phyloP scores from a whole-genome alignment of 2,888 invertebrate species.

The Torymus texanus region DNA sequence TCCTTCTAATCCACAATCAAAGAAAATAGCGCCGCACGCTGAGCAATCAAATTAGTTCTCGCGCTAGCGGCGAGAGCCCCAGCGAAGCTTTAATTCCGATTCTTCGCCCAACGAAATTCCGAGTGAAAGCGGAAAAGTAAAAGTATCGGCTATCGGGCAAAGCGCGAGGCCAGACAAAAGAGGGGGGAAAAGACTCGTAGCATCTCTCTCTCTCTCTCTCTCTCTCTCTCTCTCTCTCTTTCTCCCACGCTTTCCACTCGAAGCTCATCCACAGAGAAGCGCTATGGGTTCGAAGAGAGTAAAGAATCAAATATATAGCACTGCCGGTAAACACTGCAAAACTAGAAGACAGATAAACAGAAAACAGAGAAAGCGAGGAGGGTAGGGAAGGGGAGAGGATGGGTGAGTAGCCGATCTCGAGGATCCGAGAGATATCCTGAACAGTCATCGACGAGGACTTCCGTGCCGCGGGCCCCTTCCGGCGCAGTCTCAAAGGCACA shows the following conservation, averaged over 20 bases:
- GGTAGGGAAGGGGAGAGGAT: neutral
- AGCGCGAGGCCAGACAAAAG: neutral
- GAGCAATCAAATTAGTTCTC: constrained; percentile 37
- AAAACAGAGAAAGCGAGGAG: neutral
- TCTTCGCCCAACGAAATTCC: constrained; percentile 38
- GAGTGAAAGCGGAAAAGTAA: constrained; percentile 42
- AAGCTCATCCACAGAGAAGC: neutral
- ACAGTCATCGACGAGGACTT: constrained; percentile 38
- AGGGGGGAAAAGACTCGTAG: neutral
- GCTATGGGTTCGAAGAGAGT: neutral
- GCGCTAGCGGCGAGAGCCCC: neutral
- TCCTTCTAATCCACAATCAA: too few species aligned
- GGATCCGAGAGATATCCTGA: constrained; percentile 32
- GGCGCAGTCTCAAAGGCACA: too few species aligned
- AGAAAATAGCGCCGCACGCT: too few species aligned
- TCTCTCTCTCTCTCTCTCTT: too few species aligned
- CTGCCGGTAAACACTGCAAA: neutral
- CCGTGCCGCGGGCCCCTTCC: constrained; percentile 34
- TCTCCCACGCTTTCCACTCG: too few species aligned
- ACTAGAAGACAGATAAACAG: too few species aligned
- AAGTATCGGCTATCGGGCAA: constrained; percentile 40
- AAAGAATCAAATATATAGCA: constrained; percentile 9
- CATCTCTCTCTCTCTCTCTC: too few species aligned
- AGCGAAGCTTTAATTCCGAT: constrained; percentile 23
- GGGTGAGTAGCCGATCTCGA: neutral